phyloP scores from a whole-genome alignment of 2,113 vertebrate species.

The Benitochromis conjunctus region DNA sequence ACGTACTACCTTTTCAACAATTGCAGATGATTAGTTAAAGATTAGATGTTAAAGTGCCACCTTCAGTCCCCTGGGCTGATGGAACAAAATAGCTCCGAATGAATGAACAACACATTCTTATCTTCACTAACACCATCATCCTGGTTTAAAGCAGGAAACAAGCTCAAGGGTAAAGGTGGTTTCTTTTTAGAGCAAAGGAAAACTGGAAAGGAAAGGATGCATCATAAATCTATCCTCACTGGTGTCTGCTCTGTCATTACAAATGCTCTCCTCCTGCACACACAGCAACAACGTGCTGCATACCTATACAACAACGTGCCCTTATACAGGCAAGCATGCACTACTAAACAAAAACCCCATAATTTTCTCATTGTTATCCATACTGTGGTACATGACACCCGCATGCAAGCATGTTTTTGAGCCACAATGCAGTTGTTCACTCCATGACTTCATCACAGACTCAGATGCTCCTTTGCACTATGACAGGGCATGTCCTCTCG shows the following conservation, averaged over 20 bases:
- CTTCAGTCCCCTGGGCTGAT: background rate
- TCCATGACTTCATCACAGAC: conserved; percentile 16
- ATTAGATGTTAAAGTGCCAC: background rate
- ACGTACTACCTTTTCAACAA: background rate
- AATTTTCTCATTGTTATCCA: background rate
- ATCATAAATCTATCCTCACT: conserved; percentile 2
- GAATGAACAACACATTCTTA: background rate
- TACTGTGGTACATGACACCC: background rate
- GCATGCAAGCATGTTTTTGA: background rate
- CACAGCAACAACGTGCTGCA: background rate
- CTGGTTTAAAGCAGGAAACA: background rate
- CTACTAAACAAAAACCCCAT: background rate
- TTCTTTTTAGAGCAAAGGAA: background rate
- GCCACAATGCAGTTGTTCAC: background rate
- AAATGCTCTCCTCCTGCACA: background rate
- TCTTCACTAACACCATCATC: background rate
- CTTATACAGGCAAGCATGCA: background rate
- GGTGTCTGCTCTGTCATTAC: background rate
- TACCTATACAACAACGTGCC: background rate
- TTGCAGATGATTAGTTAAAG: background rate
- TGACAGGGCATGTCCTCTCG: background rate
- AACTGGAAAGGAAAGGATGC: background rate
- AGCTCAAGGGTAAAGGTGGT: background rate
- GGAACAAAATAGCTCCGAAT: accelerated
- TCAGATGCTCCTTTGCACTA: conserved; percentile 19